Conservation (phyloP, 2,113 vertebrate species). For the Erpornis zantholeuca region DNA sequence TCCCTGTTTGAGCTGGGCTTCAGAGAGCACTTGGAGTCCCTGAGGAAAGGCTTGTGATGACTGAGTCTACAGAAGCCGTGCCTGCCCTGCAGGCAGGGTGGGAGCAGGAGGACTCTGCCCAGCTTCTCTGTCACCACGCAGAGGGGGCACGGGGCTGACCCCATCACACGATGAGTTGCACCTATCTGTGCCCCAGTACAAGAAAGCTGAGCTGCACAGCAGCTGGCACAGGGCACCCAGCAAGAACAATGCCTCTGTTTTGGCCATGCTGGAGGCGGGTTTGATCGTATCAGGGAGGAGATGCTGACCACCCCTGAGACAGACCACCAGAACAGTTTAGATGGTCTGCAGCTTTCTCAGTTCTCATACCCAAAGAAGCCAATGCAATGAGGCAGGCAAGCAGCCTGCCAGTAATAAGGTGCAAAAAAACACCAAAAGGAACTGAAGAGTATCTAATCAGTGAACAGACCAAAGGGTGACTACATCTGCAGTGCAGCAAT, state of each 20-base stretch:
- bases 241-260: neutral
- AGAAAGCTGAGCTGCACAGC: neutral
- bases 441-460: neutral
- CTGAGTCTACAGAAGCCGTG: neutral
- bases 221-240: neutral
- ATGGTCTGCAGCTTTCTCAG: neutral
- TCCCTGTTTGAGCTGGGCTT: neutral
- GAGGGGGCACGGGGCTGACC: neutral
- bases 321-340: neutral
- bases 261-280: neutral
- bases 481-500: neutral
- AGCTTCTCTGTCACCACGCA: neutral
- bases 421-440: neutral
- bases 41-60: neutral
- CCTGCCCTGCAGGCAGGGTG: neutral
- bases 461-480: neutral
- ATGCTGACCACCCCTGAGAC: neutral
- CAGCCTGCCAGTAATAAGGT: neutral
- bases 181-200: neutral
- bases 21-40: neutral
- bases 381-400: neutral
- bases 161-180: fast-evolving
- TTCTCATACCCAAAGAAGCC: neutral
- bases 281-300: neutral
- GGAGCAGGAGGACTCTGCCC: neutral